Evolutionary conservation across 1,140 invertebrate species (phyloP).

Genomic region (Drosophila novamexicana): DNA sequence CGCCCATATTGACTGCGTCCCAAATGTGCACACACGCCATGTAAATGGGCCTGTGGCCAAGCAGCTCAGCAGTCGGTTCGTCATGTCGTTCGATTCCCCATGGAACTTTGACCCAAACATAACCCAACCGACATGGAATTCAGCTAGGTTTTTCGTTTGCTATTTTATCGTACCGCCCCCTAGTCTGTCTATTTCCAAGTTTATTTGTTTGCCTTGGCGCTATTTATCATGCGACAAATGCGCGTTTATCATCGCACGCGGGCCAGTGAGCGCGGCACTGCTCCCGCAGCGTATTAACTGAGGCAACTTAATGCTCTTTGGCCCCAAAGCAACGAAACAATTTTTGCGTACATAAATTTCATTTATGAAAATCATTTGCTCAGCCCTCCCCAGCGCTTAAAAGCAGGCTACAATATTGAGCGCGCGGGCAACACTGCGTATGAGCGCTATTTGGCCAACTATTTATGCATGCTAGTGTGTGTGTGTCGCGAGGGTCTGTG

Average conservation of each 20-base stretch:
- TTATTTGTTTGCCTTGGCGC: conserved; percentile 50
- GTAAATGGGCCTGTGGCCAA: conserved; percentile 7
- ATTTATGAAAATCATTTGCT: conserved; percentile 79
- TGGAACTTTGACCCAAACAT: conserved; percentile 48
- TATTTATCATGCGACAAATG: conserved; percentile 80
- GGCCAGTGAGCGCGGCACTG: conserved; percentile 29
- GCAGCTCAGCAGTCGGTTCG: conserved; percentile 34
- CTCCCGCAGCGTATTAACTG: conserved; percentile 52
- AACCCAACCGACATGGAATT: conserved; percentile 25
- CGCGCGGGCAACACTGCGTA: conserved; percentile 58
- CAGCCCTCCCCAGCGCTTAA: conserved; percentile 25
- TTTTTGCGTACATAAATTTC: conserved; percentile 73
- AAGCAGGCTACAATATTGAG: conserved; percentile 51
- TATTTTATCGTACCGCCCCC: neutral
- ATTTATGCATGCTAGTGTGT: conserved; percentile 34
- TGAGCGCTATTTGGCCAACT: conserved; percentile 49
- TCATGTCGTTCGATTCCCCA: conserved; percentile 41
- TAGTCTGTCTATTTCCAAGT: conserved; percentile 51
- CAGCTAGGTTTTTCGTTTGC: neutral
- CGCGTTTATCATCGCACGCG: conserved; percentile 72
- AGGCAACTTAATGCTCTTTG: conserved; percentile 57
- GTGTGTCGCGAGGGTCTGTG: neutral
- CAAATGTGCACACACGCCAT: conserved; percentile 35
- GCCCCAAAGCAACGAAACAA: conserved; percentile 63
- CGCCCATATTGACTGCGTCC: conserved; percentile 21